Conservation (phyloP, 2,888 invertebrate species). For the Creontiades dilutus region DNA sequence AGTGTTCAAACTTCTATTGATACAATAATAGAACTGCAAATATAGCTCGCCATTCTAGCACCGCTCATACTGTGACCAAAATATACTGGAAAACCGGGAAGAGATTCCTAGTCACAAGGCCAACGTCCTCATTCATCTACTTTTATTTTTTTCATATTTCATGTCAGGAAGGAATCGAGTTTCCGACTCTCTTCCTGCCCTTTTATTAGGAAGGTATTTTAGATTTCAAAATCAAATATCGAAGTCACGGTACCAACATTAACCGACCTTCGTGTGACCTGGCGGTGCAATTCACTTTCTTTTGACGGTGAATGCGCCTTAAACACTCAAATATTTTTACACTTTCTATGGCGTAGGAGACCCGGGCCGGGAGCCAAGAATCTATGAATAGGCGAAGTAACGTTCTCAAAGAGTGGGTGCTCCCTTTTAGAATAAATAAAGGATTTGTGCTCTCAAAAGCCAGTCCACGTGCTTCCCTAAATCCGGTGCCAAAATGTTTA, state of each 20-base stretch:
- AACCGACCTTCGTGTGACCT: not conserved
- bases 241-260: too few species aligned
- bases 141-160: too few species aligned
- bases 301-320: not conserved
- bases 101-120: constrained; percentile 3
- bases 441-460: not conserved
- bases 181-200: too few species aligned
- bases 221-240: too few species aligned
- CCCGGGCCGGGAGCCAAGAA: not conserved
- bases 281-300: not conserved
- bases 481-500: not conserved
- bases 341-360: constrained; percentile 29
- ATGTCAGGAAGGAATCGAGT: too few species aligned
- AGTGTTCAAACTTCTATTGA: not conserved
- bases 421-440: constrained; percentile 48
- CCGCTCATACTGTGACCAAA: constrained; percentile 21
- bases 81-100: constrained; percentile 1
- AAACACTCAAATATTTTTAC: constrained; percentile 29
- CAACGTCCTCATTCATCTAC: not conserved
- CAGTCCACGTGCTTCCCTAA: not conserved
- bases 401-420: constrained; percentile 3
- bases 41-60: not conserved
- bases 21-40: constrained; percentile 10
- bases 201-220: too few species aligned
- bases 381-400: constrained; percentile 18